Evolutionary conservation across 1,140 invertebrate species (phyloP), one percentile per base, ranked within the genome.

Genomic region (Cyclina sinensis): DNA sequence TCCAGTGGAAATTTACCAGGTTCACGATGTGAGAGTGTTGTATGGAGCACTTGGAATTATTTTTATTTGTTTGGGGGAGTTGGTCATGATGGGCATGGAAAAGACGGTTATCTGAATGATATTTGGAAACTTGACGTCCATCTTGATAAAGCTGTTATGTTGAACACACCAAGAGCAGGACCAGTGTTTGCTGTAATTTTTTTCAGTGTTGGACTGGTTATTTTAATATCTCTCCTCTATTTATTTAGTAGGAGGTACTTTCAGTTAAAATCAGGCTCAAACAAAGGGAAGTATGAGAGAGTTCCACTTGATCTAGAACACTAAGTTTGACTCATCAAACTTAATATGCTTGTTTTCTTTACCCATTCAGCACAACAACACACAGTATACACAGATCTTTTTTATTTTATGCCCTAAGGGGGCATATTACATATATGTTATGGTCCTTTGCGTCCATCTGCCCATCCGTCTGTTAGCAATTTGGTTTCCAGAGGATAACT

Each of bases 61-160:
- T 83, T 92, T 27, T 92, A 90, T 65, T 24, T 93, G 14, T 93
- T 92, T 88, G 92, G 90, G 35, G 92, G 91, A 21, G 21, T 92
- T 4, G 90, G 91, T 39, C 90, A 91, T 82, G 88, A 91, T 79
- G 76, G 57, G 9, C 62, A 79, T 48, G 78, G 87, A 4, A 57
- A 86, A 76, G 88, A 90, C 89, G 88, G 91, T 14, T 91, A 89
- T 59, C 70, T 92, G 32, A 91, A 90, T 90, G 92, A 92, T 85
- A 57, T 92, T 18, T 92, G 92, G 93, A 30, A 78, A 21, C 11
- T 92, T 4, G 79, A 92, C 74, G 80, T 91, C 7, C 65, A 88
- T n/a, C 30, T 82, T 14, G 86, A 88, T 37, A 9, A 18, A 5
- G 57, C 65, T 35, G 86, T 88, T 0, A 2, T 37, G 0, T 27